A percentile compares a stretch with the other conserved stretches of the same genome.
Evolutionary conservation across 2,113 vertebrate species (phyloP).

Genomic region (Pseudorhombus dupliciocellatus): DNA sequence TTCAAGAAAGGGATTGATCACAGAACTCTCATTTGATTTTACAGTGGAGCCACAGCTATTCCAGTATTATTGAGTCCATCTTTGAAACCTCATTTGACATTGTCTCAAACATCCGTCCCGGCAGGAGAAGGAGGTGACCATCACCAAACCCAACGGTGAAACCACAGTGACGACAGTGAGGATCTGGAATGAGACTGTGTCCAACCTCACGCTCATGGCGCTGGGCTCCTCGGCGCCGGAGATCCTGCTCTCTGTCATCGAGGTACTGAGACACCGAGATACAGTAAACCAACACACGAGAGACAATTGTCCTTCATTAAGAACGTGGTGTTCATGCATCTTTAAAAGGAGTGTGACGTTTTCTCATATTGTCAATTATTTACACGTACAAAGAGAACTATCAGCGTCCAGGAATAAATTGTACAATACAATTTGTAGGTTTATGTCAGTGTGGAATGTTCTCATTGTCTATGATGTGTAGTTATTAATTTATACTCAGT

Average conservation of each 20-base stretch:
- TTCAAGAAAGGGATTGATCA: neutral
- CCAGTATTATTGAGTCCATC: no score
- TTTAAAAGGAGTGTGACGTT: neutral
- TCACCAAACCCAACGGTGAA: conserved; percentile 92
- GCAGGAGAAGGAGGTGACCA: conserved; percentile 92
- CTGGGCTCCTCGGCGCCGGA: conserved; percentile 93
- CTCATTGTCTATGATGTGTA: neutral
- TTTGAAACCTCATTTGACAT: neutral
- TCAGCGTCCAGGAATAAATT: neutral
- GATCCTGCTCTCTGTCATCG: conserved; percentile 94
- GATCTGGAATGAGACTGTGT: conserved; percentile 97
- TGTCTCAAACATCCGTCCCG: neutral
- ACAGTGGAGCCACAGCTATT: neutral
- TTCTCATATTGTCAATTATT: neutral
- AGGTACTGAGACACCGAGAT: conserved; percentile 81
- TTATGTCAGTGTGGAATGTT: neutral
- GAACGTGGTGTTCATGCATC: no score
- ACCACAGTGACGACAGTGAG: conserved; percentile 88
- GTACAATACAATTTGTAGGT: no score
- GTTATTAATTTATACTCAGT: neutral
- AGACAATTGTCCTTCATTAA: no score
- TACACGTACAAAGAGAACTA: neutral
- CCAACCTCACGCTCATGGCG: conserved; percentile 96
- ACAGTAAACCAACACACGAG: neutral
- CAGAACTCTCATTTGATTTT: neutral